These are phyloP conservation scores for Indicator indicator DNA, from an alignment of 2,113 vertebrate species.

Conservation along the genomic window DNA sequence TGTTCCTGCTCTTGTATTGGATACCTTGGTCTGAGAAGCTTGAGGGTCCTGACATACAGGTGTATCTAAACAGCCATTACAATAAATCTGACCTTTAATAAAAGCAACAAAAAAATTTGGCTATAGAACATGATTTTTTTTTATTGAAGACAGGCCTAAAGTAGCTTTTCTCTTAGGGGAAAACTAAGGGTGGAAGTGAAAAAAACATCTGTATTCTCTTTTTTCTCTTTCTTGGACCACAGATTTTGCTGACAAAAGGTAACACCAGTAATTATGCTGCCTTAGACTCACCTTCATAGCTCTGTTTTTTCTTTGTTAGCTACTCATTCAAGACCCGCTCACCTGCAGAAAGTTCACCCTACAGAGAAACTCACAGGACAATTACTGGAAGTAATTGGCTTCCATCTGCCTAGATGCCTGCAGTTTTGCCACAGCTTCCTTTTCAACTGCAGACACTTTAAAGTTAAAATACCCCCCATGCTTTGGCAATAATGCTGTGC, in stretches of 20 bases:
- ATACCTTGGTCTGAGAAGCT: not conserved
- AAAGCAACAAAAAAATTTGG: not conserved
- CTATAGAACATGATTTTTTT: not conserved
- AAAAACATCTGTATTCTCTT: not conserved
- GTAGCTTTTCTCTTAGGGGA: not conserved
- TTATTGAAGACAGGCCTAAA: not conserved
- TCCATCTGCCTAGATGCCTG: not conserved
- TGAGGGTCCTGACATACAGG: not conserved
- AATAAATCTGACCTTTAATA: slow-evolving; percentile 1
- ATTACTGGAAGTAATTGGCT: not conserved
- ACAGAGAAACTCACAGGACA: not conserved
- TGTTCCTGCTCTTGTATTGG: slow-evolving; percentile 8
- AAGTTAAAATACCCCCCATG: not conserved
- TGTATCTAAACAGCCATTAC: not conserved
- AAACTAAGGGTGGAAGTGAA: not conserved
- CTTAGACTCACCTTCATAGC: not conserved
- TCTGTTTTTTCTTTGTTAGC: not conserved
- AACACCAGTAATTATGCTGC: not conserved
- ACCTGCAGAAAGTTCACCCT: not conserved
- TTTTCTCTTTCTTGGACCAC: not conserved
- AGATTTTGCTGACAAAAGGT: not conserved
- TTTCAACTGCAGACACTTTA: not conserved
- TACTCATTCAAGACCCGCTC: not conserved
- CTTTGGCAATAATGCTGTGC: not conserved
- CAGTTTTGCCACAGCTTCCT: not conserved